Evolutionary conservation across 1,140 invertebrate genomes (phyloP), one percentile per base, ranked within the genome.

Genomic region (Anadara kagoshimensis): DNA sequence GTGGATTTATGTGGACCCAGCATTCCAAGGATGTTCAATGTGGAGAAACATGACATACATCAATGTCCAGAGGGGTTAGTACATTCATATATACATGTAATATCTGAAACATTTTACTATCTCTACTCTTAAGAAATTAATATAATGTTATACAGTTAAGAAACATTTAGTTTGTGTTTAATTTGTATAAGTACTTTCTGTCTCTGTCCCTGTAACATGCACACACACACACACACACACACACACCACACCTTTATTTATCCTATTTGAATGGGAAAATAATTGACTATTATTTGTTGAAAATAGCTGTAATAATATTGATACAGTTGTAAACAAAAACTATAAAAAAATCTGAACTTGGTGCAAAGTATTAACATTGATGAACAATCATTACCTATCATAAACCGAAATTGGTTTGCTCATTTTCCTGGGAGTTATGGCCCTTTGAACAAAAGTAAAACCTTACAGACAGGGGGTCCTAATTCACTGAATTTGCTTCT

Each of bases 1-100:
- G 93, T 98, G 72, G 97, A 99, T 89, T 92, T 99, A 61, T 98
- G 97, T 91, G 97, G 97, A 10, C 97, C 97, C 1, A 97, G 95
- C 87, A 93, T 97, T 61, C 96, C 96, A 8, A 93, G 94, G 82
- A 92, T 97, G 80, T 90, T 98, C 68, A 94, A 95, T 76, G 88
- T 97, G 14, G 94, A 96, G 89, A 92, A 91, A 11, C 91, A 93
- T 84, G 93, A 94, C 89, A 93, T 97, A 47, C 94, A 94, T 80
- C 94, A 96, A 87, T 94, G 94, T 72, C 90, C 93, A 20, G 92
- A 94, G 77, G 95, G 95, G 89, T 93, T 85, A 83, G 76, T 81
- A 36, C 61, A 53, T 5, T 24, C 24, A 51, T 10, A 51, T 7
- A 16, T 5, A n/a, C n/a, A n/a, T n/a, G n/a, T n/a, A n/a, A n/a